Percentiles rank a stretch among this genome's conserved stretches.
These are phyloP conservation scores for Scaptomyza caliginosa DNA, from an alignment of 2,888 invertebrate species.

Conservation along the genomic window DNA sequence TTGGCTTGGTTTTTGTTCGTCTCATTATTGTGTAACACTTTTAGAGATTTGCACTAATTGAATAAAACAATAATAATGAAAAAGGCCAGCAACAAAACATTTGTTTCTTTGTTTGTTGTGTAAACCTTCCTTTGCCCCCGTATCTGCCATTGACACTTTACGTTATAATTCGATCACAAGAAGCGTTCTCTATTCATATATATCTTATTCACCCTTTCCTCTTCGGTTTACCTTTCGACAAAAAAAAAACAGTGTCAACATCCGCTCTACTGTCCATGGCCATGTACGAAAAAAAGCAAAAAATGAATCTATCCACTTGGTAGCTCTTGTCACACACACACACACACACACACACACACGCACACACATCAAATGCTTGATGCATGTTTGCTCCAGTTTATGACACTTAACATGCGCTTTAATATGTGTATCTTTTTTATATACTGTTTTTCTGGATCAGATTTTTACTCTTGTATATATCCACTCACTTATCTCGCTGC, in stretches of 20 bases:
- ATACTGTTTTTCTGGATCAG: constrained; percentile 14
- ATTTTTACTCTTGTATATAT: too few species aligned
- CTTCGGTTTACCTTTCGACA: background rate
- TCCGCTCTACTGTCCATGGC: constrained; percentile 38
- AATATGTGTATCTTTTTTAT: constrained; percentile 45
- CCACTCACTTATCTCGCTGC: constrained; percentile 28
- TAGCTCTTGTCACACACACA: constrained; percentile 6
- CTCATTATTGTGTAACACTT: constrained; percentile 10
- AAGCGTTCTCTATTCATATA: constrained; percentile 32
- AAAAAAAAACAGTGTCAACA: constrained; percentile 56
- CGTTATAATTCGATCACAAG: constrained; percentile 38
- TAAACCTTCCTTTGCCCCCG: constrained; percentile 10
- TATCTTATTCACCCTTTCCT: background rate
- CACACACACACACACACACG: too few species aligned
- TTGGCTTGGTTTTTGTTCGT: constrained; percentile 6
- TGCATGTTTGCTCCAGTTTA: constrained; percentile 28
- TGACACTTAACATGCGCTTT: constrained; percentile 51
- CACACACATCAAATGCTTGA: background rate
- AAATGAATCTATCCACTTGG: background rate
- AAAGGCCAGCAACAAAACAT: too few species aligned
- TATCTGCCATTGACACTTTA: constrained; percentile 19
- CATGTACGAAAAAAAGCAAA: background rate
- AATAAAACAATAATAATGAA: constrained; percentile 9
- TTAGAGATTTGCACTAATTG: constrained; percentile 28
- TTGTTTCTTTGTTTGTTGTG: constrained; percentile 25